Percentiles rank a stretch among this genome's conserved stretches.
These are phyloP conservation scores for Fabriciana adippe DNA, from an alignment of 2,888 invertebrate species.

Conservation along the genomic window DNA sequence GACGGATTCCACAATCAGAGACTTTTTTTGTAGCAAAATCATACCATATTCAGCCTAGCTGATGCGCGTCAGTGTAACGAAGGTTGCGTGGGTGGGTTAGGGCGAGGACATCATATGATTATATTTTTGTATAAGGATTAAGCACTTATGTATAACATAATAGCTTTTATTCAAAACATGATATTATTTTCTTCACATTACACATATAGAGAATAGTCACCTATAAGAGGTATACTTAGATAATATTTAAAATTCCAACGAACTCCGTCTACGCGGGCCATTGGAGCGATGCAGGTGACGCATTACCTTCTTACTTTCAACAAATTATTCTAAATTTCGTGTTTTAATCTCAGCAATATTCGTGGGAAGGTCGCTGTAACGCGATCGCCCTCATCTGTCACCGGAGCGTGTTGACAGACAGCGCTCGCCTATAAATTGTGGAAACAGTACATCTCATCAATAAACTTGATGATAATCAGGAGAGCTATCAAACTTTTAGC, in stretches of 20 bases:
- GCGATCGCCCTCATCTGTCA: constrained; percentile 9
- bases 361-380: constrained; percentile 9
- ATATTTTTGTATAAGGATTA: neutral
- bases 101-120: neutral
- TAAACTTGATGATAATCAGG: constrained; percentile 21
- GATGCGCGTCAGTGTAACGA: constrained; percentile 11
- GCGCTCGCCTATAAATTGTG: constrained; percentile 24
- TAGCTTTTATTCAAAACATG: neutral
- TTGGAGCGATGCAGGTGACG: neutral
- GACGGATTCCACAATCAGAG: constrained; percentile 5
- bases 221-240: neutral
- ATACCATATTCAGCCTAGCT: neutral
- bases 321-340: constrained; percentile 17
- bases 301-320: neutral
- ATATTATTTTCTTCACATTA: neutral
- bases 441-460: constrained; percentile 19
- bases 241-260: neutral
- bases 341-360: constrained; percentile 15
- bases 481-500: neutral
- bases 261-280: neutral
- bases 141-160: neutral
- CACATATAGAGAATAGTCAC: too few species aligned
- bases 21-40: constrained; percentile 8
- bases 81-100: neutral
- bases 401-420: neutral